A percentile compares a stretch with the other conserved stretches of the same genome.
These are phyloP conservation scores for Lasioglossum albipes DNA, from an alignment of 1,140 invertebrate genomes.

Conservation along the genomic window DNA sequence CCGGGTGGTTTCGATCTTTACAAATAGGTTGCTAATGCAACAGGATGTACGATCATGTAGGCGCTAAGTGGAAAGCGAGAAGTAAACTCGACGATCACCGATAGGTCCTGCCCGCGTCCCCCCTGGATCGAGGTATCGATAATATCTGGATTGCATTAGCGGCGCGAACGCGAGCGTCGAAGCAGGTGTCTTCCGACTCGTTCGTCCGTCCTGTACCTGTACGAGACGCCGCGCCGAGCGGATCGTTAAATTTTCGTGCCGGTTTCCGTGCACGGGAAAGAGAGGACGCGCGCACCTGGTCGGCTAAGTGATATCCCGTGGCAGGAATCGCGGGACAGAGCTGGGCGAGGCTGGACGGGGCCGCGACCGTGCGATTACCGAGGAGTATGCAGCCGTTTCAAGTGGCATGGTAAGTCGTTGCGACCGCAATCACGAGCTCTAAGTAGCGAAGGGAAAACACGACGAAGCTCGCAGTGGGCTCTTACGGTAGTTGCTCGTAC, in stretches of 20 bases:
- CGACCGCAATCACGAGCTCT: constrained; percentile 58
- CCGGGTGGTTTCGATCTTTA: constrained; percentile 71
- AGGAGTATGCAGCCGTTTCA: constrained; percentile 37
- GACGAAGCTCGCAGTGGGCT: constrained; percentile 26
- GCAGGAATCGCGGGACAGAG: not conserved
- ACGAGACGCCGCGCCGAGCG: too few species aligned
- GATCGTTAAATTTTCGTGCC: too few species aligned
- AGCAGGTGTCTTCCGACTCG: not conserved
- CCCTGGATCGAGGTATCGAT: not conserved
- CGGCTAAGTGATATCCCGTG: constrained; percentile 39
- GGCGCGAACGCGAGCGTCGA: not conserved
- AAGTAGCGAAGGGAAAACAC: constrained; percentile 59
- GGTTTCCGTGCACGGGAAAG: not conserved
- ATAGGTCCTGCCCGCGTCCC: constrained; percentile 20
- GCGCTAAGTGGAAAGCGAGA: constrained; percentile 61
- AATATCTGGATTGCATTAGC: constrained; percentile 22
- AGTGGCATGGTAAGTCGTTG: constrained; percentile 39
- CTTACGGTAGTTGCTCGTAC: constrained; percentile 63
- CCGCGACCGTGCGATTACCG: constrained; percentile 25
- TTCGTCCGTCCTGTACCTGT: not conserved
- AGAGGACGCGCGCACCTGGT: not conserved
- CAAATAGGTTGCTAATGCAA: constrained; percentile 72
- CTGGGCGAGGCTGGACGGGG: not conserved
- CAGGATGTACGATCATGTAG: constrained; percentile 55
- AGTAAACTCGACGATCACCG: constrained; percentile 39